Evolutionary conservation across 2,797 vertebrate species (phyloP).

Genomic region (Chromobotia macracanthus): DNA sequence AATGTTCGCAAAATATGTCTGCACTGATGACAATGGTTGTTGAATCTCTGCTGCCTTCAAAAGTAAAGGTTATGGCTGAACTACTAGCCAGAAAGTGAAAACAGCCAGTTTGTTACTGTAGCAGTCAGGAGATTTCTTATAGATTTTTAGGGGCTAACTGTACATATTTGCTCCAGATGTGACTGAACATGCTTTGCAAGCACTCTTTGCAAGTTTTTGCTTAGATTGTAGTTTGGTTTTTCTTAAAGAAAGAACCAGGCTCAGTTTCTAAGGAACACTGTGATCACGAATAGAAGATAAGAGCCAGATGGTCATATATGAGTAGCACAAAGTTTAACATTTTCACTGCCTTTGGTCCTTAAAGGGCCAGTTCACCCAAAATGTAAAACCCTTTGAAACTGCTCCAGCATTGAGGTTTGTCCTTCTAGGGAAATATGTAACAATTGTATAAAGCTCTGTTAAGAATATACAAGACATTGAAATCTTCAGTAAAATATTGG

Average conservation of each 20-base stretch:
- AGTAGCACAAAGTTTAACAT: background rate
- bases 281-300: constrained; percentile 11
- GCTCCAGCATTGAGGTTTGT: background rate
- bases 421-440: background rate
- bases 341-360: background rate
- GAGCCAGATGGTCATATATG: constrained; percentile 11
- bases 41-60: constrained; percentile 8
- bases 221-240: constrained; percentile 9
- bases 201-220: background rate
- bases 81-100: background rate
- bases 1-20: constrained; percentile 9
- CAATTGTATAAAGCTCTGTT: background rate
- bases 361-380: background rate
- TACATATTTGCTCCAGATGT: constrained; percentile 7
- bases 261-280: constrained; percentile 9
- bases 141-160: background rate
- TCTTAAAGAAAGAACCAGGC: background rate
- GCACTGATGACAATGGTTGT: constrained; percentile 2
- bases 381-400: no score
- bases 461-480: background rate
- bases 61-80: background rate
- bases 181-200: background rate
- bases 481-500: no score
- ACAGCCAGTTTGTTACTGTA: constrained; percentile 29
- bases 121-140: constrained; percentile 4